Base-by-base conservation (phyloP, 2,888 invertebrate genomes). In the Eupithecia subumbrata region DNA sequence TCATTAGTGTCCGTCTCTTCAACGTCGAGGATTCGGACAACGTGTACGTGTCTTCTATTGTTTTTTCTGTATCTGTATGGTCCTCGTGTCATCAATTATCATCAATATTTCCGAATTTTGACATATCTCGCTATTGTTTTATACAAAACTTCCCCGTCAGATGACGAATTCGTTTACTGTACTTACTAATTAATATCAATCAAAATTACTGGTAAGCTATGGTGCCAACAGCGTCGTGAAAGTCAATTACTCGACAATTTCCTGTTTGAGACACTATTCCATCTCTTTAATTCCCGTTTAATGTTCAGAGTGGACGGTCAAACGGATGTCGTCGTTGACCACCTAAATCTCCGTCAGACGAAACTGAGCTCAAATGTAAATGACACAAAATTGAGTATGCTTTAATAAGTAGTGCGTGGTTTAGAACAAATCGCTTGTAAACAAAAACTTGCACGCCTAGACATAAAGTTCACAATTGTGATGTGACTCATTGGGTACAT, bases 241-340 rank as follows among this genome's bases (percentile, higher is more conserved):
- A 85, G 81, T 84, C 82, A 86, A 87, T 86, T 83, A 83, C 82
- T 81, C 82, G 82, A 85, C 84, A 82, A 86, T 85, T 87, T 87
- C 85, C 87, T 83, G 85, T 87, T 83, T 80, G 79, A 82, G 82
- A 83, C 80, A 79, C 77, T 84, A 84, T 84, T 81, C 81, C 78
- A 79, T 83, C 80, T 78, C 78, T 84, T 83, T 88, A 85, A 87
- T 84, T 75, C 75, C 85, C 82, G 81, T 84, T 78, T 84, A 82
- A 80, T 86, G 85, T 83, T 87, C 84, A 82, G 88, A 89, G 88
- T 85, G 83, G 86, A 85, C 87, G 85, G 85, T 85, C 73, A 77
- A 82, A 85, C 85, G 88, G 88, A 89, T 91, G 86, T 89, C 86
- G 88, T 85, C 83, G 84, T 84, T 83, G 83, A 84, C 78, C 76